Conservation (phyloP, 1,140 invertebrate genomes). For the fruit fly (Drosophila melanogaster) region Release_6_plus_ISO1_MT NT_033777.3:7496001-7496500, state of each 20-base stretch:
- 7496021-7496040: constrained; percentile 76
- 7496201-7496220: constrained; percentile 73
- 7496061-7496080: constrained; percentile 75
- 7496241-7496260: constrained; percentile 81
- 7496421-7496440: constrained; percentile 84
- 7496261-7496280: constrained; percentile 76
- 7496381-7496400: constrained; percentile 74
- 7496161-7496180: constrained; percentile 83
- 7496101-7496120: constrained; percentile 79
- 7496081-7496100: constrained; percentile 77
- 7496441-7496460: constrained; percentile 87
- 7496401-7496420: constrained; percentile 76
- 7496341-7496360: constrained; percentile 80
- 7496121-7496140: constrained; percentile 82
- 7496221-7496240: constrained; percentile 82
- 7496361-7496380: constrained; percentile 76
- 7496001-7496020: constrained; percentile 75
- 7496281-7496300: constrained; percentile 71
- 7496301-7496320: constrained; percentile 86
- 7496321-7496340: constrained; percentile 87
- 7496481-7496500: constrained; percentile 78
- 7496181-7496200: constrained; percentile 80
- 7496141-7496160: constrained; percentile 85
- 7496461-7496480: constrained; percentile 87
- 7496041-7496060: constrained; percentile 77